phyloP scores from a whole-genome alignment of 1,140 invertebrate genomes.

The Megalopta genalis region DNA sequence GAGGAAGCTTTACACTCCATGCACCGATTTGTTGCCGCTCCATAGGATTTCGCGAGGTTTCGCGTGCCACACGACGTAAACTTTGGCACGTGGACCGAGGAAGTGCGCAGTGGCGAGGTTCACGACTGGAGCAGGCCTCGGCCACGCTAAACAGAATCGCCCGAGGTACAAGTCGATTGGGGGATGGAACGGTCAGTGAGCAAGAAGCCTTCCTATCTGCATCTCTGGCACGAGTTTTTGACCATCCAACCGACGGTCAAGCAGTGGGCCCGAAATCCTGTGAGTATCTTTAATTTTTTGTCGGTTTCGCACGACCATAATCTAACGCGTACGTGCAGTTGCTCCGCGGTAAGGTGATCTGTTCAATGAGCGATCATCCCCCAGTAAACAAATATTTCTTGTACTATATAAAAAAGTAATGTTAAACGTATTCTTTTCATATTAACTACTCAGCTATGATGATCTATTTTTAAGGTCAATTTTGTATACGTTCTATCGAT shows the following conservation, averaged over 20 bases:
- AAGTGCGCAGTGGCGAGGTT: slow-evolving; percentile 32
- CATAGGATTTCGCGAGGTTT: background rate
- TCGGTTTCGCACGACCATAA: too few species aligned
- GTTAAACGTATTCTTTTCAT: too few species aligned
- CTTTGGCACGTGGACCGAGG: background rate
- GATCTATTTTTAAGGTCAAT: too few species aligned
- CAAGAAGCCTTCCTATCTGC: slow-evolving; percentile 60
- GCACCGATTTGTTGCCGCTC: background rate
- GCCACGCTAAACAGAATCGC: slow-evolving; percentile 13
- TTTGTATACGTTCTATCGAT: too few species aligned
- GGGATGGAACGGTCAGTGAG: slow-evolving; percentile 62
- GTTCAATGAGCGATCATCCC: too few species aligned
- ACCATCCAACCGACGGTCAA: slow-evolving; percentile 52
- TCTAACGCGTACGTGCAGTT: too few species aligned
- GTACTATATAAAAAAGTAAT: too few species aligned
- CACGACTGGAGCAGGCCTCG: slow-evolving; percentile 4
- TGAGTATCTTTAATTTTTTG: slow-evolving; percentile 32
- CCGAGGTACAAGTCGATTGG: background rate
- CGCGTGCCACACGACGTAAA: background rate
- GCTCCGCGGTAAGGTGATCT: too few species aligned
- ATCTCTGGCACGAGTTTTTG: slow-evolving; percentile 71
- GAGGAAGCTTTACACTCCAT: background rate
- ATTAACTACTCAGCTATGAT: too few species aligned
- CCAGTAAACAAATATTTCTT: too few species aligned
- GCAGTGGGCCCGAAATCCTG: slow-evolving; percentile 35